These are phyloP conservation scores for Drosophila neutralis DNA, from an alignment of 2,888 invertebrate species.

Conservation along the genomic window DNA sequence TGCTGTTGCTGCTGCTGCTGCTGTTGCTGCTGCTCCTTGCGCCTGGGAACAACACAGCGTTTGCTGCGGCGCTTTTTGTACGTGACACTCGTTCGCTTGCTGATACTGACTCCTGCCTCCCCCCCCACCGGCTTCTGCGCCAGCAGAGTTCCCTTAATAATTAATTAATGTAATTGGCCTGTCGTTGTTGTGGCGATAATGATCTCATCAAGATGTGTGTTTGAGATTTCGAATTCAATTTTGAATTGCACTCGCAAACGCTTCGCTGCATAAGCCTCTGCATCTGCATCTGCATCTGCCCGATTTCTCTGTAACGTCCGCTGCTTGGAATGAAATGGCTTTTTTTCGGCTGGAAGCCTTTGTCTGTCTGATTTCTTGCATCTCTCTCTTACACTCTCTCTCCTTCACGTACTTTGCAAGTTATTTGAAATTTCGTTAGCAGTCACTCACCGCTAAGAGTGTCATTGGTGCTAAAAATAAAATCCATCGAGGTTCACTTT, in stretches of 20 bases:
- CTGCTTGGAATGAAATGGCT: slow-evolving; percentile 46
- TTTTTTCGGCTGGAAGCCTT: slow-evolving; percentile 42
- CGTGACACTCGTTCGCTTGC: slow-evolving; percentile 68
- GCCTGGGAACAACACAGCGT: slow-evolving; percentile 58
- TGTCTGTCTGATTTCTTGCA: slow-evolving; percentile 44
- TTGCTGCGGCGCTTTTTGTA: slow-evolving; percentile 65
- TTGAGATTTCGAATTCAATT: slow-evolving; percentile 77
- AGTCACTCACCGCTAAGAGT: neutral
- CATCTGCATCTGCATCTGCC: slow-evolving; percentile 10
- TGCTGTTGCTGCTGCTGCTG: slow-evolving; percentile 27
- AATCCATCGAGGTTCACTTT: slow-evolving; percentile 3
- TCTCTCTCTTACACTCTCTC: neutral
- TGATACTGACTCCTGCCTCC: slow-evolving; percentile 10
- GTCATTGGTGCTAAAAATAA: neutral
- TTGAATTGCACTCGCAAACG: slow-evolving; percentile 60
- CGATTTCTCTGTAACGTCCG: neutral
- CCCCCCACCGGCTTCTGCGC: slow-evolving; percentile 12
- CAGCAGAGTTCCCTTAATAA: slow-evolving; percentile 82
- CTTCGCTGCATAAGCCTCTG: slow-evolving; percentile 1
- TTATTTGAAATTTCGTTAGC: slow-evolving; percentile 27
- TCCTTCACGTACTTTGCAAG: slow-evolving; percentile 3
- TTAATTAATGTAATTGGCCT: slow-evolving; percentile 85
- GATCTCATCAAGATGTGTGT: slow-evolving; percentile 81
- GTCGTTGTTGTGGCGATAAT: slow-evolving; percentile 84
- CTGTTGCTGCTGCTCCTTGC: slow-evolving; percentile 30